These are phyloP conservation scores for Toxotes lorentzi DNA, from an alignment of 2,797 vertebrate species.

Conservation along the genomic window DNA sequence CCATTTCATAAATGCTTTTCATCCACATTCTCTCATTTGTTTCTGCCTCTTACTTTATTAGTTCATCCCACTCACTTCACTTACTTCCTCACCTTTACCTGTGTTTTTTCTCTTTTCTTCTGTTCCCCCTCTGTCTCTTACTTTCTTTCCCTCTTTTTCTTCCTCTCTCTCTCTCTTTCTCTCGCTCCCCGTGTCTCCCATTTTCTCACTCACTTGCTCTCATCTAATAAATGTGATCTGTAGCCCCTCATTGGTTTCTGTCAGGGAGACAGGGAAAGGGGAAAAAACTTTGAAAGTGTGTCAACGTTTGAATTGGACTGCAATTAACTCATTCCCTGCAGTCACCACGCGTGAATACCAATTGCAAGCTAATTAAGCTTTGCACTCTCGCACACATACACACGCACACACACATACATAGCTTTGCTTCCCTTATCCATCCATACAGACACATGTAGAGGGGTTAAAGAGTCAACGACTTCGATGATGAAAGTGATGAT, in stretches of 20 bases:
- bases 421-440: slow-evolving; percentile 77
- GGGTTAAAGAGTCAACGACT: slow-evolving; percentile 83
- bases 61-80: slow-evolving; percentile 23
- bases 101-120: slow-evolving; percentile 17
- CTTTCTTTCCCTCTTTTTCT: slow-evolving; percentile 1
- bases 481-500: slow-evolving; percentile 87
- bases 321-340: slow-evolving; percentile 89
- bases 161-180: slow-evolving; percentile 8
- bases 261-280: slow-evolving; percentile 70
- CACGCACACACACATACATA: slow-evolving; percentile 53
- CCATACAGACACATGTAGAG: slow-evolving; percentile 82
- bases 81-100: slow-evolving; percentile 28
- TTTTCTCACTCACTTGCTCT: slow-evolving; percentile 71
- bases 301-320: slow-evolving; percentile 87
- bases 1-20: neutral
- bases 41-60: neutral
- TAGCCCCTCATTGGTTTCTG: slow-evolving; percentile 82
- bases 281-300: slow-evolving; percentile 85
- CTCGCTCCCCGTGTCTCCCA: slow-evolving; percentile 5
- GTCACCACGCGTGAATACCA: slow-evolving; percentile 85
- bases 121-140: slow-evolving; percentile 9
- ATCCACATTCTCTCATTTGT: neutral
- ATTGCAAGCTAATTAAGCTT: slow-evolving; percentile 87
- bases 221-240: slow-evolving; percentile 83
- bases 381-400: slow-evolving; percentile 65